A percentile compares a stretch with the other conserved stretches of the same genome.
These are phyloP conservation scores for Norana najaformis DNA, from an alignment of 2,888 invertebrate genomes.

Conservation along the genomic window DNA sequence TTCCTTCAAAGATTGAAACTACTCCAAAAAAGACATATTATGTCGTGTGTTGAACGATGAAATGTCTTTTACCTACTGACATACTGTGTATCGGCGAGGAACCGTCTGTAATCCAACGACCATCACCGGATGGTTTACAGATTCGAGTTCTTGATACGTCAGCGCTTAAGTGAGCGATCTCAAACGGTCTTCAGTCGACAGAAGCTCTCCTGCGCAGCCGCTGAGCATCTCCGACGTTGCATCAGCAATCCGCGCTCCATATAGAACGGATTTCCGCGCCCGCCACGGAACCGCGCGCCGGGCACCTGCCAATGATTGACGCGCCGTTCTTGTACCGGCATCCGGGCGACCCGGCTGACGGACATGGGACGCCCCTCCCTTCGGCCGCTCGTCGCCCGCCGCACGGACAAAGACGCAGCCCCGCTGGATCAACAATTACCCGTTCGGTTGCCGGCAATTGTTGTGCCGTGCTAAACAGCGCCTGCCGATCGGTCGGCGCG, in stretches of 20 bases:
- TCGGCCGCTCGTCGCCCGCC: background rate
- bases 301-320: slow-evolving; percentile 13
- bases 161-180: background rate
- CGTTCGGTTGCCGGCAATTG: background rate
- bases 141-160: background rate
- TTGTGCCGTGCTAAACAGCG: background rate
- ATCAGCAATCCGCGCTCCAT: background rate
- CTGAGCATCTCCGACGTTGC: background rate
- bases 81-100: background rate
- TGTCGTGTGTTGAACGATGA: background rate
- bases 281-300: background rate
- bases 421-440: background rate
- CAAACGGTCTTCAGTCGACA: background rate
- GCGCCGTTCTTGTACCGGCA: background rate
- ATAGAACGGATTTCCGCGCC: background rate
- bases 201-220: background rate
- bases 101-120: background rate
- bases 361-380: background rate
- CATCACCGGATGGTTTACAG: too few species aligned
- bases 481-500: background rate
- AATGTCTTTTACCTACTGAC: background rate
- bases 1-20: background rate
- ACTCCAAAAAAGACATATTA: background rate
- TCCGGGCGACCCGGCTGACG: background rate
- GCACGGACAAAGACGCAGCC: background rate